Percentiles rank a stretch among this genome's conserved stretches.
phyloP scores from a whole-genome alignment of 2,113 vertebrate species.

The Nymphicus hollandicus region DNA sequence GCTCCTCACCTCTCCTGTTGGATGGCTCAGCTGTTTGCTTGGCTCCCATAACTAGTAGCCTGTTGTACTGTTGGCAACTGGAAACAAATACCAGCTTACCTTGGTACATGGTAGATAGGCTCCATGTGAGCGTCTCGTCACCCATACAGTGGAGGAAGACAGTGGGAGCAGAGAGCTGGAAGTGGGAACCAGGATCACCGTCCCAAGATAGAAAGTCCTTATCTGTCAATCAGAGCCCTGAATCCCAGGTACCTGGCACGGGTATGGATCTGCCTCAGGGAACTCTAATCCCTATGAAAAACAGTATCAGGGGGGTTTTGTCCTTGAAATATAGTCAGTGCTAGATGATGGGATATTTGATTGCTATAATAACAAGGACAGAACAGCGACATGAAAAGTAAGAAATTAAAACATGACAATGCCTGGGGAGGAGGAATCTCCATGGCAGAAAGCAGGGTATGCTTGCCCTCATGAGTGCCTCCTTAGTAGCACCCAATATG shows the following conservation, averaged over 20 bases:
- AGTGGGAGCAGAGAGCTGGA: not conserved
- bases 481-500: not conserved
- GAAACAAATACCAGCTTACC: not conserved
- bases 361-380: not conserved
- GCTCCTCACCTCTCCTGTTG: not conserved
- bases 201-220: not conserved
- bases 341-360: not conserved
- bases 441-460: not conserved
- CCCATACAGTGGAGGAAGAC: rapidly evolving
- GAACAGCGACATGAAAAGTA: not conserved
- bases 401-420: not conserved
- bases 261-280: not conserved
- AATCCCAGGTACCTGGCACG: not conserved
- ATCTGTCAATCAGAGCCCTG: rapidly evolving
- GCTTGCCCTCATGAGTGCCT: not conserved
- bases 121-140: rapidly evolving
- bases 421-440: not conserved
- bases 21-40: not conserved
- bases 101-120: rapidly evolving
- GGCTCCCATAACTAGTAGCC: not conserved
- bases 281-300: not conserved
- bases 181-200: rapidly evolving
- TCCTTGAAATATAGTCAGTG: not conserved
- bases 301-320: not conserved
- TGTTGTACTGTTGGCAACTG: not conserved